Percentiles rank a stretch among this genome's conserved stretches.
Evolutionary conservation across 2,888 invertebrate species (phyloP).

Genomic region (Clusia tigrina): DNA sequence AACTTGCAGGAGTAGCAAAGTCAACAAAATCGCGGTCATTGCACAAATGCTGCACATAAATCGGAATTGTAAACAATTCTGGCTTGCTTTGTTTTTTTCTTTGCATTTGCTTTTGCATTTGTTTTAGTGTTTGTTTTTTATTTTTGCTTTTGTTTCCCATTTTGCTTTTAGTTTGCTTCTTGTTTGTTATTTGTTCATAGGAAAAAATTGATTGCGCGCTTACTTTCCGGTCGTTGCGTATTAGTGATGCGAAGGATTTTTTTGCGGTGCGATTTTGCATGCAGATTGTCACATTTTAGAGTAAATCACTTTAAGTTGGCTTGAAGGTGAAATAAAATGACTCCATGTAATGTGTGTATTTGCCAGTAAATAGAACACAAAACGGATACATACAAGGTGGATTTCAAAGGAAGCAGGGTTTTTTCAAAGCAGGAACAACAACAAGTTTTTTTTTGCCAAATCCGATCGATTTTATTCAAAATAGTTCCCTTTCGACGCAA

Average conservation of each 20-base stretch:
- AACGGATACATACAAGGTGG: no score
- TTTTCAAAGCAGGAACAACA: no score
- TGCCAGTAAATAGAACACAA: no score
- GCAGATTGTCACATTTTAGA: no score
- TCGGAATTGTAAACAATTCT: conserved; percentile 2
- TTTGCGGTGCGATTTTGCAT: no score
- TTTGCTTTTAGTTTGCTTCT: conserved; percentile 2
- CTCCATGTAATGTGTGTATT: no score
- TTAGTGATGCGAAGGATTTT: conserved; percentile 35
- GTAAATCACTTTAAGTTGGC: no score
- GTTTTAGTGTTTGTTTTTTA: not conserved
- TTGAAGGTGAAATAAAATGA: no score
- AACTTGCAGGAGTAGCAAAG: conserved; percentile 7
- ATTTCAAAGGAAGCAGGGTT: no score
- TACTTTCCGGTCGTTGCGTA: conserved; percentile 38
- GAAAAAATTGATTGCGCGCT: conserved; percentile 24
- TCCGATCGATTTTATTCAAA: no score
- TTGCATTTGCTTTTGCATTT: not conserved
- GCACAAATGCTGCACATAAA: conserved; percentile 29
- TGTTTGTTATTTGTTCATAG: not conserved
- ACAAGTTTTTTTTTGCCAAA: no score
- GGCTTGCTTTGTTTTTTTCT: not conserved
- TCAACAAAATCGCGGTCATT: conserved; percentile 40
- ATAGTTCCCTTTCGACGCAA: no score
- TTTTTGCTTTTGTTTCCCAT: not conserved